These are phyloP conservation scores for Amphipyra berbera DNA, from an alignment of 2,888 invertebrate genomes.

Conservation along the genomic window DNA sequence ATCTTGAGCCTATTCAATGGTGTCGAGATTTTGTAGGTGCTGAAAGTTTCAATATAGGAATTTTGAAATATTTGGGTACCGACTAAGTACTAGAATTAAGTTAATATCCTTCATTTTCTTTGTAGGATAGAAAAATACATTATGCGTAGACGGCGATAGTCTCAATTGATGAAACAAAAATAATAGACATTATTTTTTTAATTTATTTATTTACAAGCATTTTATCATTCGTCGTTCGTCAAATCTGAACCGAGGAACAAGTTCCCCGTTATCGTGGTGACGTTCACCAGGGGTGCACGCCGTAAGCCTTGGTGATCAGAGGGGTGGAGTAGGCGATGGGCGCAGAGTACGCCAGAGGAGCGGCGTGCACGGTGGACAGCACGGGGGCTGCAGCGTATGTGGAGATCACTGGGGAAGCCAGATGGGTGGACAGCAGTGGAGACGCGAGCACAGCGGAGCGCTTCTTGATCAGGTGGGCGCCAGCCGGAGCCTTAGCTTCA, in stretches of 20 bases:
- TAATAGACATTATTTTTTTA: too few species aligned
- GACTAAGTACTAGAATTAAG: too few species aligned
- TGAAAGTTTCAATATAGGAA: too few species aligned
- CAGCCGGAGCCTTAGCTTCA: conserved; percentile 78
- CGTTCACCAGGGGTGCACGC: conserved; percentile 80
- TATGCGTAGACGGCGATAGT: too few species aligned
- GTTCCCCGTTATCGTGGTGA: conserved; percentile 72
- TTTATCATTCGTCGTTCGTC: conserved; percentile 68
- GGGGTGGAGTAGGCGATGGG: conserved; percentile 72
- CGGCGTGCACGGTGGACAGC: conserved; percentile 69
- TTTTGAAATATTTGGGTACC: too few species aligned
- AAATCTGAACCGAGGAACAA: conserved; percentile 73
- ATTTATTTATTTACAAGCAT: conserved; percentile 26
- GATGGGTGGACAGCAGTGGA: conserved; percentile 41
- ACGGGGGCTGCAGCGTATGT: conserved; percentile 70
- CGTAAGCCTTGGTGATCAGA: conserved; percentile 74
- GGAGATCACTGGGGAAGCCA: conserved; percentile 64
- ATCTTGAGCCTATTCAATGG: too few species aligned
- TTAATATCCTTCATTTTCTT: too few species aligned
- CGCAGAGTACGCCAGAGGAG: conserved; percentile 69
- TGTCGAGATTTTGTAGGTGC: too few species aligned
- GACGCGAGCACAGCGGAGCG: conserved; percentile 74
- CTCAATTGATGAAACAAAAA: too few species aligned
- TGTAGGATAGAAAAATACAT: too few species aligned
- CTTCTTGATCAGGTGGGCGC: conserved; percentile 79